Conservation (phyloP, 2,888 invertebrate species). For the Cosmia trapezina region DNA sequence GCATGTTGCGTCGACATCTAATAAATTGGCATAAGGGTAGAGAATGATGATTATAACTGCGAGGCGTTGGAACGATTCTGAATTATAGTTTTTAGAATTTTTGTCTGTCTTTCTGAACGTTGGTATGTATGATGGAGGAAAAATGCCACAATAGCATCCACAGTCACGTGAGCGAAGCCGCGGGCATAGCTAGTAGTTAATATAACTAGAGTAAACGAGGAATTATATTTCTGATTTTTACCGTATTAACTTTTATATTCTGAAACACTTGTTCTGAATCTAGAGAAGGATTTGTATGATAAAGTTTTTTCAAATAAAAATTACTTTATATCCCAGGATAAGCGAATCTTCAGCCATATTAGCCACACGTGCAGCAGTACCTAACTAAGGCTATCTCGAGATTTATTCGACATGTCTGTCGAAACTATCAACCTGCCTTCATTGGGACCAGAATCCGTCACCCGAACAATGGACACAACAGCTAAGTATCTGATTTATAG, state of each 20-base stretch:
- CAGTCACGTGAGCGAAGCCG: too few relatives aligned
- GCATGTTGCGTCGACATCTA: too few relatives aligned
- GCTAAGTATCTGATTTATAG: conserved; percentile 47
- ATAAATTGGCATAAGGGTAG: too few relatives aligned
- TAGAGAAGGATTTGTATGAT: too few relatives aligned
- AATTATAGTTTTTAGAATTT: too few relatives aligned
- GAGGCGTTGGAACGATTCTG: too few relatives aligned
- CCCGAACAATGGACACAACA: conserved; percentile 36
- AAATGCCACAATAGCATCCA: too few relatives aligned
- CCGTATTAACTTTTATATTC: not conserved
- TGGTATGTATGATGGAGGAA: too few relatives aligned
- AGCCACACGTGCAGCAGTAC: not conserved
- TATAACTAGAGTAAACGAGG: not conserved
- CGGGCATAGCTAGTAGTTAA: too few relatives aligned
- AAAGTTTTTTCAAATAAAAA: not conserved
- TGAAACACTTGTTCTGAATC: not conserved
- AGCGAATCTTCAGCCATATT: not conserved
- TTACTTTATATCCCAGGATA: not conserved
- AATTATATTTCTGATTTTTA: not conserved
- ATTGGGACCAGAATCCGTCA: conserved; percentile 39
- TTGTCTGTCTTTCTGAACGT: too few relatives aligned
- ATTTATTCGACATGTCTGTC: conserved; percentile 4
- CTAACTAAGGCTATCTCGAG: not conserved
- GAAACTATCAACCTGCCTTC: conserved; percentile 18
- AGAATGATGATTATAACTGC: too few relatives aligned